phyloP scores from a whole-genome alignment of 2,888 invertebrate genomes.

The Zygogramma bicolorata region DNA sequence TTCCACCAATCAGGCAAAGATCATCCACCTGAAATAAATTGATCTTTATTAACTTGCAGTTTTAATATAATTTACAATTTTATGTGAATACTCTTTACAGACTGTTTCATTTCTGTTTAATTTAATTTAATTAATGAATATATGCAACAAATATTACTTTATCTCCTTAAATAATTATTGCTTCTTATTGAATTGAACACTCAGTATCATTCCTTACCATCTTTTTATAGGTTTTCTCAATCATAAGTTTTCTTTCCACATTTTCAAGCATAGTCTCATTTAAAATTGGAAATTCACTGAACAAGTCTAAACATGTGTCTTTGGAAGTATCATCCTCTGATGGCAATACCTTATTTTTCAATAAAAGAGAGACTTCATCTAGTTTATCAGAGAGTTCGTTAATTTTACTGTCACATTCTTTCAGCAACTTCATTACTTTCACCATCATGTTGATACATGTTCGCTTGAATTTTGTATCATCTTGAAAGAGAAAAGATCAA shows the following conservation, averaged over 20 bases:
- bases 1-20: not conserved
- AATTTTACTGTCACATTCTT: constrained; percentile 10
- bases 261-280: constrained; percentile 1
- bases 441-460: constrained; percentile 11
- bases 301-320: not conserved
- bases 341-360: constrained; percentile 10
- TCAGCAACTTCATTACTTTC: constrained; percentile 1
- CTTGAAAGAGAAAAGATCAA: not conserved
- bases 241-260: not conserved
- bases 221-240: constrained; percentile 7
- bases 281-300: not conserved
- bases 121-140: not conserved
- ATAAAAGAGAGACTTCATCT: not conserved
- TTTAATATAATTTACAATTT: not conserved
- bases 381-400: constrained; percentile 3
- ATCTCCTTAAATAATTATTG: not conserved
- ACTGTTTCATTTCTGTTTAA: not conserved
- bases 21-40: constrained; percentile 7
- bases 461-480: constrained; percentile 9
- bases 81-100: not conserved
- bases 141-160: not conserved
- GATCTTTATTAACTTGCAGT: not conserved
- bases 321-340: not conserved
- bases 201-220: not conserved
- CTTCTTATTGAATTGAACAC: not conserved